Base-by-base conservation (phyloP, 2,888 invertebrate species). In the Apodemia hepburni region DNA sequence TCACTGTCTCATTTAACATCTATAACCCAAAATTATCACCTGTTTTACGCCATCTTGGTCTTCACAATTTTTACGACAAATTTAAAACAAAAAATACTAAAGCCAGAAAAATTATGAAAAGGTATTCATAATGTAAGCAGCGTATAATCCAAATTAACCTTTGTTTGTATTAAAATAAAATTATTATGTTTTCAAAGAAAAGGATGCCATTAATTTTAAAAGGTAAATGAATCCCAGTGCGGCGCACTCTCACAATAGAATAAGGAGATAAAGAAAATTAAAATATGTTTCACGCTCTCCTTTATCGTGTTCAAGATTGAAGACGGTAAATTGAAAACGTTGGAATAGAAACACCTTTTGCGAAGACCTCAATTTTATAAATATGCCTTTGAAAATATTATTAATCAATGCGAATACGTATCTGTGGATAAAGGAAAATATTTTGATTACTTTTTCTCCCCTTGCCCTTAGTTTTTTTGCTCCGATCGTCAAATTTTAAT, bases 361-460 rank as follows among this genome's bases (percentile, higher is more conserved):
- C 17, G 15, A 58, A 61, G 42, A 29, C 22, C 60, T 58, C 45
- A 47, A 42, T 51, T 58, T 61, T 51, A 66, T 67, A 61, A 59
- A 47, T 58, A 65, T 61, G 60, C 64, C 66, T 65, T 64, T 62
- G 35, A 49, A 60, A 70, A 73, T 71, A 73, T 65, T 65, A 42
- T 42, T 42, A 42, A 42, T 42, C 42, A 42, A 42, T 42, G 15
- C 15, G 42, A 42, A 42, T 42, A n/a, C 42, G 42, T 42, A 42
- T 42, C 15, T 42, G 42, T 6, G 42, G 42, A 42, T 42, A 42
- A 42, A 42, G 42, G n/a, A 33, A 42, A 15, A 15, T 42, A 15
- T 42, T 42, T 42, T 42, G 42, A 42, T 42, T 42, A 42, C 15
- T 42, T 42, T 42, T 42, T 6, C 42, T 15, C 15, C 15, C 15